A percentile compares a stretch with the other conserved stretches of the same genome.
phyloP scores from a whole-genome alignment of 2,113 vertebrate species.

The Elephantulus edwardii region DNA sequence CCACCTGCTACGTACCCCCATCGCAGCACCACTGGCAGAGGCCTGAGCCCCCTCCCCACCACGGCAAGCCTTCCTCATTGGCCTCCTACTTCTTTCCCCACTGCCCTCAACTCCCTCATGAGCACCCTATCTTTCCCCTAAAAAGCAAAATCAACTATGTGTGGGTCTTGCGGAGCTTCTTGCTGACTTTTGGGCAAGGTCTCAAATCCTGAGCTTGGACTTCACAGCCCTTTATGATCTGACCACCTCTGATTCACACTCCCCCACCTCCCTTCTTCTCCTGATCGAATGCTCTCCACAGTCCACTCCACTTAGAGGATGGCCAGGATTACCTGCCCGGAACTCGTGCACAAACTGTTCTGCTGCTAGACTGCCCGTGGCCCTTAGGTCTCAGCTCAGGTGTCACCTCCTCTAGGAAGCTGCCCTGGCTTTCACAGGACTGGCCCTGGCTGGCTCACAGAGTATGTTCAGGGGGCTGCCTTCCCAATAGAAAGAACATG shows the following conservation, averaged over 20 bases:
- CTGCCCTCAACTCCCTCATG: accelerated
- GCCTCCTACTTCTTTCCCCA: background rate
- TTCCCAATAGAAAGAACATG: background rate
- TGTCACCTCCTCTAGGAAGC: constrained; percentile 19
- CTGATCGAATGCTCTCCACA: no score
- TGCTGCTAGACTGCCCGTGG: background rate
- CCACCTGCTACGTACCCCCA: background rate
- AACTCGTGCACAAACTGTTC: background rate
- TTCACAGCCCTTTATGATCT: background rate
- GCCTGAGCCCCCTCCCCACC: background rate
- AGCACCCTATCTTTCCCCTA: background rate
- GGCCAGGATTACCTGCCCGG: no score
- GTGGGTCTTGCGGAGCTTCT: background rate
- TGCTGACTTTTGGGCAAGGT: background rate
- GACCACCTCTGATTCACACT: accelerated
- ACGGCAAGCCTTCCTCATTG: background rate
- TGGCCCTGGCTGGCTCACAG: background rate
- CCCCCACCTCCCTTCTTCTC: no score
- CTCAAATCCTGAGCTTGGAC: background rate
- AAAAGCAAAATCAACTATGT: background rate
- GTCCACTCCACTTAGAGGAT: background rate
- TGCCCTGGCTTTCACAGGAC: background rate
- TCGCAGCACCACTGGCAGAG: background rate
- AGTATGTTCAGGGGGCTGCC: accelerated
- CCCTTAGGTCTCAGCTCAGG: background rate